Base-by-base conservation (phyloP, 1,140 invertebrate genomes). In the Drosophila biarmipes region DNA sequence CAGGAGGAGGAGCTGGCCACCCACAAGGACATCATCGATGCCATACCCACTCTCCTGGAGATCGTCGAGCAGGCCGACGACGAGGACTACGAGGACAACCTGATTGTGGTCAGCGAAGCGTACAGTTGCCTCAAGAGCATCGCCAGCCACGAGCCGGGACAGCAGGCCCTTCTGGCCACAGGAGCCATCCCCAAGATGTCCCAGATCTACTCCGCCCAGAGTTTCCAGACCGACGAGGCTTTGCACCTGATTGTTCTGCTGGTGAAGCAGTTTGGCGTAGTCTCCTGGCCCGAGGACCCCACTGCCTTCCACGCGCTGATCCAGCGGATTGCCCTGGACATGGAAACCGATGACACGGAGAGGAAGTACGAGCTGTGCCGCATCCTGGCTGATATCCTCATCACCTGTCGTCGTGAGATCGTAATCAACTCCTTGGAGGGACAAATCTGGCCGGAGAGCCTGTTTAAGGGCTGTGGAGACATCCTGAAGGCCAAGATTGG, bases 61-160 rank as follows among this genome's bases (percentile, higher is more conserved):
- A 97, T 97, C 79, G 96, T 97, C 1, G 95, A 96, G 71, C 94
- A 95, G 72, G 95, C 95, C 10, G 96, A 97, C 73, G 96, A 96
- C 81, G 95, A 95, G 78, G 96, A 96, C 68, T 95, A 96, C 73
- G 96, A 97, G 92, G 96, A 97, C 79, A 96, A 96, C 85, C 93
- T 98, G 6, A 97, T 97, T 61, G 95, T 97, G n/a, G 95, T 98
- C 4, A 97, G 96, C 86, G 97, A 98, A 92, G 95, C 97, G 2
- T 98, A 97, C 85, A 95, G 95, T 56, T 98, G 97, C 78, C 92
- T 98, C 10, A 95, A 96, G 89, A 94, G 94, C 69, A 96, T 97
- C 53, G 96, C 96, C 11, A 93, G 94, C 61, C 94, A 95, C 90
- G 93, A 95, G 62, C 94, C 95, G 0, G 96, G 97, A 0, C 95